Base-by-base conservation (phyloP, 2,888 invertebrate genomes). In the Perizoma affinitatum region DNA sequence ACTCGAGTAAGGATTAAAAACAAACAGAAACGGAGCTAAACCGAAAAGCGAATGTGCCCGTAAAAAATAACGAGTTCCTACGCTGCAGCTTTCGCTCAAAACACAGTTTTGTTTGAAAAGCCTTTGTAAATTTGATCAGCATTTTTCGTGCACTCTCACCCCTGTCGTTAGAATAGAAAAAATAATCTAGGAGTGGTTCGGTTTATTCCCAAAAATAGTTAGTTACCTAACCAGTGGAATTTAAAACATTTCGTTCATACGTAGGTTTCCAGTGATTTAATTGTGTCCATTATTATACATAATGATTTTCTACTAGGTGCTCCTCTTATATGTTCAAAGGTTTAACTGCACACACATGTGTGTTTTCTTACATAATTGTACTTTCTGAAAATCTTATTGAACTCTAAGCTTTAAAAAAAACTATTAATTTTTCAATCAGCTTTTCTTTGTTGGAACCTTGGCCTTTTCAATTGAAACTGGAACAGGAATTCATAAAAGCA, bases 31-130 rank as follows among this genome's bases (percentile, higher is more conserved):
- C 70, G 68, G 69, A 73, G 71, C 57, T 70, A 65, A 70, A 72
- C 69, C 57, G 62, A 58, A 66, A 67, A 65, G 61, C 70, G 69
- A 74, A 73, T 65, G 70, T 63, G 61, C 65, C 71, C 72, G 71
- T 76, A 72, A 78, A 76, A 76, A 70, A 71, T 70, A 73, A 74
- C 55, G 61, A 54, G 71, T 65, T 65, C 67, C 70, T 65, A 68
- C 63, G 59, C 49, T 65, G 54, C 58, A 63, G 41, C 52, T 55
- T 62, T 48, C 50, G 53, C 66, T 58, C 67, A 70, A 73, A 72
- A 76, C 71, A 70, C 64, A 70, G 72, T 77, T 82, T 78, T 78
- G 74, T 79, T 82, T 80, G 74, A 79, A 79, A 54, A 75, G 66
- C 70, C 70, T 61, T 69, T 80, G 72, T 74, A 78, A 74, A 74